Evolutionary conservation across 2,113 vertebrate species (phyloP).

Genomic region (Semicossyphus pulcher): DNA sequence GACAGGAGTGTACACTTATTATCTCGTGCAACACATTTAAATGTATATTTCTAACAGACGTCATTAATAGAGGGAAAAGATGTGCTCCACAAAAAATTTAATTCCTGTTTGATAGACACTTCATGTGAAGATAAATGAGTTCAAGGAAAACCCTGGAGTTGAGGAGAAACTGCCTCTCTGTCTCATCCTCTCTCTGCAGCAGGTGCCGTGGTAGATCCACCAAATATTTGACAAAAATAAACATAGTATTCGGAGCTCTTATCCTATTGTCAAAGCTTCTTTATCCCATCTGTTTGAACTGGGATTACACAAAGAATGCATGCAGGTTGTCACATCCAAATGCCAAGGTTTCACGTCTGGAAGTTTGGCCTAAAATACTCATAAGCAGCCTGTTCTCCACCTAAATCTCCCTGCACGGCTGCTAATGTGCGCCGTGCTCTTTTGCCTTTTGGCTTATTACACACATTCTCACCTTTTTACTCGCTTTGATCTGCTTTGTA

Average conservation of each 20-base stretch:
- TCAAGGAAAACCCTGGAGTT: neutral
- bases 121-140: neutral
- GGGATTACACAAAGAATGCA: constrained; percentile 13
- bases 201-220: constrained; percentile 3
- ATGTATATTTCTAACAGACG: neutral
- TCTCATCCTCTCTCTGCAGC: constrained; percentile 12
- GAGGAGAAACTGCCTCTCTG: constrained; percentile 6
- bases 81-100: neutral
- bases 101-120: constrained; percentile 13
- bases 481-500: constrained; percentile 45
- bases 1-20: neutral
- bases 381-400: constrained; percentile 4
- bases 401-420: constrained; percentile 22
- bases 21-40: neutral
- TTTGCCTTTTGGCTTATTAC: constrained; percentile 44
- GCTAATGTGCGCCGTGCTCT: constrained; percentile 6
- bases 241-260: neutral
- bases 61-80: neutral
- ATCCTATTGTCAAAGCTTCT: constrained; percentile 12
- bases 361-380: neutral
- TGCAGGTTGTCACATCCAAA: neutral
- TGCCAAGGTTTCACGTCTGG: constrained; percentile 9
- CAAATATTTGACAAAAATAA: constrained; percentile 17
- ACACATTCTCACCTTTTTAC: constrained; percentile 37
- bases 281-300: constrained; percentile 6